Evolutionary conservation across 2,888 invertebrate genomes (phyloP), one percentile per base, ranked within the genome.

Genomic region (Ischnura elegans): DNA sequence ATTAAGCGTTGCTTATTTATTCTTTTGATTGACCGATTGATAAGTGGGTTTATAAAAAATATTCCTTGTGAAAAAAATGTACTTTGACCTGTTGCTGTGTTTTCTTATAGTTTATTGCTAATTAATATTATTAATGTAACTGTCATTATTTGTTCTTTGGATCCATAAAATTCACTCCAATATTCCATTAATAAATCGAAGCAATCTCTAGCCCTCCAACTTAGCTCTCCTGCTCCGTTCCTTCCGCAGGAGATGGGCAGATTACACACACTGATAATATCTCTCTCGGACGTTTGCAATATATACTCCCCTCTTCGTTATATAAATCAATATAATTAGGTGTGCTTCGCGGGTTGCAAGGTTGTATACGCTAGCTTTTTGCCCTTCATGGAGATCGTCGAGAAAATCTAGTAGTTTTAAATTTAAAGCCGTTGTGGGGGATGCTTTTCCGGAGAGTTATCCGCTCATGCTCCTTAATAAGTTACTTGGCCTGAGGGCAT

Each of bases 311-410:
- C 2, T 21, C 61, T 61, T 61, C 61, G 61, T 16, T 61, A 25
- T 61, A 61, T 61, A 61, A 61, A 61, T 61, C 61, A 61, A 61
- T 61, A 61, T 61, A 61, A 61, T 61, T 61, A 61, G 19, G 25
- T 21, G n/a, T 61, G 61, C 61, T 61, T 25, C 61, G 61, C 5
- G 6, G 61, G 61, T 61, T 61, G 25, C 61, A 2, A 61, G 61
- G 61, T 61, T 61, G 61, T 61, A 25, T 61, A n/a, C 8, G n/a
- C 61, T 6, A 25, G 61, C 6, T 61, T 25, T 19, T 61, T 61
- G 21, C 61, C 61, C 25, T 1, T 6, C 61, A 51, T 16, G 61
- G n/a, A 21, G 5, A 21, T 61, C 61, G 3, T 2, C 2, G n/a
- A n/a, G 61, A 61, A 25, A 61, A 25, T 25, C 61, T 3, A 61